Conservation (phyloP, 2,113 vertebrate genomes). For the Leucopsar rothschildi region DNA sequence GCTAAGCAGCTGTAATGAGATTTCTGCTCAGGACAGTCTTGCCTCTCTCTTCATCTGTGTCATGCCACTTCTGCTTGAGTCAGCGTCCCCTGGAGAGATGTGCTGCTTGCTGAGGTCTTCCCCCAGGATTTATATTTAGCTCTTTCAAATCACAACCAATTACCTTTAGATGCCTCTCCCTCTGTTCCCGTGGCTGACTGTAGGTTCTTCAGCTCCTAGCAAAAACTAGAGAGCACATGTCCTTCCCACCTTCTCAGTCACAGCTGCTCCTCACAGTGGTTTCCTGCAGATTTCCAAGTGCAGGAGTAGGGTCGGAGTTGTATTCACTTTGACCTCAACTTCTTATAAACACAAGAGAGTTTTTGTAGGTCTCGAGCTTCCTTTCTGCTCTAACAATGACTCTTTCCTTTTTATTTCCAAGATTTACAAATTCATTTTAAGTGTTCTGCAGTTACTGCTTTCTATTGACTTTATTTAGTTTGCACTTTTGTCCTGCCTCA, state of each 20-base stretch:
- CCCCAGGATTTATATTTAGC: slow-evolving; percentile 57
- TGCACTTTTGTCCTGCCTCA: background rate
- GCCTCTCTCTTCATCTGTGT: background rate
- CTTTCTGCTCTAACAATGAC: background rate
- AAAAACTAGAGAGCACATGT: background rate
- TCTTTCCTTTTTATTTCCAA: background rate
- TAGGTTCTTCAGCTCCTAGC: background rate
- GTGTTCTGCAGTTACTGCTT: background rate
- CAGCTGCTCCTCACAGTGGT: rapidly evolving
- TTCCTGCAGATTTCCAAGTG: background rate
- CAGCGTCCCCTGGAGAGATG: slow-evolving; percentile 13
- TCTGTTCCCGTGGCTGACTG: background rate
- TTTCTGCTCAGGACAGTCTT: slow-evolving; percentile 30
- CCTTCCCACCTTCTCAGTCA: background rate
- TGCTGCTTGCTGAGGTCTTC: background rate
- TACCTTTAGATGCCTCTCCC: background rate
- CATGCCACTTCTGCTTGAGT: slow-evolving; percentile 17
- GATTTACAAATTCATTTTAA: background rate
- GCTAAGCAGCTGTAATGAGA: slow-evolving; percentile 49
- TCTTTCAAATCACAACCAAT: slow-evolving; percentile 28
- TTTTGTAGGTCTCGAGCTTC: background rate
- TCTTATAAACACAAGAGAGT: background rate
- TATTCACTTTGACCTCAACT: background rate
- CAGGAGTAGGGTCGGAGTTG: background rate
- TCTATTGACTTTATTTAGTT: background rate